Evolutionary conservation across 2,797 vertebrate species (phyloP).

Genomic region (Corythornis leucogaster): DNA sequence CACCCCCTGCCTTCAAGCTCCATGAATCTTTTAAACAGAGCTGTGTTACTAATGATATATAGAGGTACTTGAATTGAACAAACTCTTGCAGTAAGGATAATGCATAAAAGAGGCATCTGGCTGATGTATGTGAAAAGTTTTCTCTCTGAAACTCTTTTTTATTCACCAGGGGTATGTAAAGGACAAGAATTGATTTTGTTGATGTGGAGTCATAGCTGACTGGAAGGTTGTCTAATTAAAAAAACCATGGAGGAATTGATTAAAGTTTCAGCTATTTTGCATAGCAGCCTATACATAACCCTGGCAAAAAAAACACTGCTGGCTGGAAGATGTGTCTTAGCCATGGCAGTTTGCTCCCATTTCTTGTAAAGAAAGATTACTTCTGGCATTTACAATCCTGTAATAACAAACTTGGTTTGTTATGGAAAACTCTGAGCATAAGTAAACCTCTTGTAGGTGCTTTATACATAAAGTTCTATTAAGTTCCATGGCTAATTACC

Average conservation of each 20-base stretch:
- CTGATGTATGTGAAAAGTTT: not conserved
- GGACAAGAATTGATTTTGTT: not conserved
- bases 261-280: not conserved
- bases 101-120: not conserved
- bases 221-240: not conserved
- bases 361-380: not conserved
- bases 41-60: not conserved
- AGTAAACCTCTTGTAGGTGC: not conserved
- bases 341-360: not conserved
- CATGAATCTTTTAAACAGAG: not conserved
- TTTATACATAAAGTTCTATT: not conserved
- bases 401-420: not conserved
- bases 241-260: not conserved
- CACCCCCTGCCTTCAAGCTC: not conserved
- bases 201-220: not conserved
- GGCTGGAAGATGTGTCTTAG: not conserved
- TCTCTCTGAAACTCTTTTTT: not conserved
- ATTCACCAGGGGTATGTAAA: not conserved
- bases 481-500: not conserved
- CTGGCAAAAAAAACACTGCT: not conserved
- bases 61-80: not conserved
- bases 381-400: not conserved
- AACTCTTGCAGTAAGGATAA: not conserved
- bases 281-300: not conserved
- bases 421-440: not conserved